phyloP scores from a whole-genome alignment of 35 echinoderm and acorn worm species.

The Lytechinus variegatus region DNA sequence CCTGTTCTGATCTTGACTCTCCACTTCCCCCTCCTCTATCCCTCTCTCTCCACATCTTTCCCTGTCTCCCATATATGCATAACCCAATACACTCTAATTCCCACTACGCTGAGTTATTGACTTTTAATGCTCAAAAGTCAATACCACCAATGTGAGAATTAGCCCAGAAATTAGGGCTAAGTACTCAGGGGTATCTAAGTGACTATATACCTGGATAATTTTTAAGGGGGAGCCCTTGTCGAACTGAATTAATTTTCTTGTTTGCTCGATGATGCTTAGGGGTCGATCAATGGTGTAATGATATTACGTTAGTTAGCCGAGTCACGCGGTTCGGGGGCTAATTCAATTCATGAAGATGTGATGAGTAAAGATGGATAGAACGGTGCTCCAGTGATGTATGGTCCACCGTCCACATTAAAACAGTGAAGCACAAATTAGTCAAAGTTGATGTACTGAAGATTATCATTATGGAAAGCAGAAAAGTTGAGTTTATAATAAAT shows the following conservation, averaged over 20 bases:
- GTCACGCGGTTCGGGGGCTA: not conserved
- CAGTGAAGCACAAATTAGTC: not conserved
- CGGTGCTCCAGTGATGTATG: not conserved
- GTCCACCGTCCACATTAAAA: not conserved
- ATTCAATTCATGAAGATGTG: not conserved
- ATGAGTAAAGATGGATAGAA: not conserved
- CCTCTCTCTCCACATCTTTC: no score
- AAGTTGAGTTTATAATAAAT: no score
- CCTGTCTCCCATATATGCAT: not conserved
- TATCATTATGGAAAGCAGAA: no score
- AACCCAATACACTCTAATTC: not conserved
- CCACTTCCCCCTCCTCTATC: not conserved
- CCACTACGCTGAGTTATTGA: not conserved
- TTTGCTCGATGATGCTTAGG: not conserved
- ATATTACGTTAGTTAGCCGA: not conserved
- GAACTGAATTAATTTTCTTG: not conserved
- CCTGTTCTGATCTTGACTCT: not conserved
- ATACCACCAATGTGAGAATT: not conserved
- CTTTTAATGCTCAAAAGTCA: constrained; percentile 26
- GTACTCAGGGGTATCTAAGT: not conserved
- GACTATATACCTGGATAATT: not conserved
- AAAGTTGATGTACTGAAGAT: not conserved
- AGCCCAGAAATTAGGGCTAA: constrained; percentile 1
- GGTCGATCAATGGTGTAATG: constrained; percentile 32
- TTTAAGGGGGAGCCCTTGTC: not conserved